These are phyloP conservation scores for Pterocles orientalis DNA, from an alignment of 2,113 vertebrate genomes.

Conservation along the genomic window DNA sequence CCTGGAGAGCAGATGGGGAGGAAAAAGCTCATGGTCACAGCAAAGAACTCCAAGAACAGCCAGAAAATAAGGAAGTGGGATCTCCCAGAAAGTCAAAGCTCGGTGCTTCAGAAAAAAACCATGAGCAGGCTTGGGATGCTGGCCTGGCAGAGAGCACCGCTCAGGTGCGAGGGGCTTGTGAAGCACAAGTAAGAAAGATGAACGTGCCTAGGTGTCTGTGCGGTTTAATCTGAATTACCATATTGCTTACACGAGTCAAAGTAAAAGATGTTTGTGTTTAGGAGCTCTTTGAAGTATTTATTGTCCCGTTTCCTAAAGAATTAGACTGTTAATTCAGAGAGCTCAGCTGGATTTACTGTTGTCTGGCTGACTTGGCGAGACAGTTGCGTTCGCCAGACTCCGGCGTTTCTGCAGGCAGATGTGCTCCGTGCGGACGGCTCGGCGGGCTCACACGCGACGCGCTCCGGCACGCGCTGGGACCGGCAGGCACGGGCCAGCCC, in stretches of 20 bases:
- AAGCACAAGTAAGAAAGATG: neutral
- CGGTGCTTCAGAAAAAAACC: neutral
- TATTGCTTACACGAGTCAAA: neutral
- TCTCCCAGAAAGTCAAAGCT: neutral
- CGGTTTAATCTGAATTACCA: neutral
- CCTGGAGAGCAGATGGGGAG: neutral
- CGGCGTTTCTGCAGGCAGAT: neutral
- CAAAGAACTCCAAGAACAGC: neutral
- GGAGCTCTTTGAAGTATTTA: constrained; percentile 22
- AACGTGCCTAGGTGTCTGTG: neutral
- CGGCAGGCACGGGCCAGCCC: neutral
- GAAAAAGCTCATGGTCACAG: neutral
- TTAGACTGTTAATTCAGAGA: neutral
- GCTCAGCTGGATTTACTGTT: neutral
- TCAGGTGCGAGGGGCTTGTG: neutral
- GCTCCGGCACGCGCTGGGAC: neutral
- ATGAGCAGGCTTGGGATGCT: neutral
- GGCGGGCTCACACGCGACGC: neutral
- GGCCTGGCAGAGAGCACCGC: neutral
- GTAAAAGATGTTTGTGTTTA: neutral
- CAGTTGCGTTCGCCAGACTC: neutral
- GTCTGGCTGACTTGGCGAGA: neutral
- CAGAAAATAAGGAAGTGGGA: neutral
- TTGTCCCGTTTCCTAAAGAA: neutral
- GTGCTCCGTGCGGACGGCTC: neutral